A percentile compares a stretch with the other conserved stretches of the same genome.
phyloP scores from a whole-genome alignment of 64 coral and sea anemone genomes.

The Actinia tenebrosa region DNA sequence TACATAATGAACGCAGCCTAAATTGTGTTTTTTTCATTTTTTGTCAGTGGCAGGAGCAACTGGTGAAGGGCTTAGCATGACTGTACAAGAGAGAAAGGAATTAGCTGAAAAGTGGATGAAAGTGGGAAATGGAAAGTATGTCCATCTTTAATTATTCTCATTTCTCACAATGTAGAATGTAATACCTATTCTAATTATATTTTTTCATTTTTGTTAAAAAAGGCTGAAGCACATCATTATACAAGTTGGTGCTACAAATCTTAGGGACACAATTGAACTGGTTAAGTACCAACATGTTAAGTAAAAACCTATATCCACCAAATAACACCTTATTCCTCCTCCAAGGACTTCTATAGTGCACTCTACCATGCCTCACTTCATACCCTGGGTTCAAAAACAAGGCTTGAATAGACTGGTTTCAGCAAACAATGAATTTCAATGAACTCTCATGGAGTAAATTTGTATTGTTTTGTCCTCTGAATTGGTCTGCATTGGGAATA shows the following conservation, averaged over 20 bases:
- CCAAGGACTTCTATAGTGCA: too few relatives aligned
- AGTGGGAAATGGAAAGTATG: constrained; percentile 15
- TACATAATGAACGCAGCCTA: neutral
- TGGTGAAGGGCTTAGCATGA: constrained; percentile 16
- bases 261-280: constrained; percentile 50
- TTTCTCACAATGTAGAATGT: too few relatives aligned
- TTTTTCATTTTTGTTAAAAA: constrained; percentile 11
- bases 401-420: too few relatives aligned
- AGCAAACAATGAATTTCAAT: too few relatives aligned
- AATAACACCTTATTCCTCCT: too few relatives aligned
- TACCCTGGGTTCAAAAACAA: too few relatives aligned
- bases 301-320: too few relatives aligned
- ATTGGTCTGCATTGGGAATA: too few relatives aligned
- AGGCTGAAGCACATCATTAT: constrained; percentile 62
- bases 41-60: neutral
- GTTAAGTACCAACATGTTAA: neutral
- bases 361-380: too few relatives aligned
- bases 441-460: too few relatives aligned
- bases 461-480: too few relatives aligned
- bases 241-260: constrained; percentile 62
- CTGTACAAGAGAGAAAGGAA: constrained; percentile 2
- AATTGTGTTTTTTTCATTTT: neutral
- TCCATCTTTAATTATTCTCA: neutral
- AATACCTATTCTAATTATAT: neutral
- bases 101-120: constrained; percentile 21